A percentile compares a stretch with the other conserved stretches of the same genome.
Evolutionary conservation across 1,140 invertebrate genomes (phyloP).

Genomic region (Cepaea nemoralis): DNA sequence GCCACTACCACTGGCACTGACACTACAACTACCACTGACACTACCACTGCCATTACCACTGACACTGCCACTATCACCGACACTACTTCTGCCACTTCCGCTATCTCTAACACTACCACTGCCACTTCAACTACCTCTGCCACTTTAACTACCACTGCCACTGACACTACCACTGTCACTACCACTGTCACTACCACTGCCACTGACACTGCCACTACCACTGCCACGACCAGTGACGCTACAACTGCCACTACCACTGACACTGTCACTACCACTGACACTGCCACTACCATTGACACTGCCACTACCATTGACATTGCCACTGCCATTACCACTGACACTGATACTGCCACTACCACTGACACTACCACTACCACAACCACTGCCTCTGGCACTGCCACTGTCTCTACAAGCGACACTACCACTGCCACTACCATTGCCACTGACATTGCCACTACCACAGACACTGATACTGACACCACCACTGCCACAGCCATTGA

Average conservation of each 20-base stretch:
- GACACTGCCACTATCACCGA: too few species aligned
- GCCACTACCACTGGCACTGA: neutral
- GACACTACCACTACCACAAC: too few species aligned
- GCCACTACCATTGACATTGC: too few species aligned
- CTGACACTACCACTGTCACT: constrained; percentile 1
- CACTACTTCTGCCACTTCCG: too few species aligned
- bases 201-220: constrained; percentile 3
- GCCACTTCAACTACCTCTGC: too few species aligned
- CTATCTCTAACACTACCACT: too few species aligned
- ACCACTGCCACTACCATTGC: neutral
- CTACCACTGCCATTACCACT: constrained; percentile 8
- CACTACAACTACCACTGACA: neutral
- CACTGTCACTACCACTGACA: constrained; percentile 2
- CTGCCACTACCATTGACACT: constrained; percentile 8
- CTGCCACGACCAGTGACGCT: neutral
- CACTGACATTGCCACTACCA: too few species aligned
- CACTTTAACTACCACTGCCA: neutral
- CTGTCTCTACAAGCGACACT: neutral
- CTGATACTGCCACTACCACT: constrained; percentile 1
- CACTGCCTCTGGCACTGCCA: neutral
- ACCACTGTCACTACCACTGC: constrained; percentile 8
- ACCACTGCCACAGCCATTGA: too few species aligned
- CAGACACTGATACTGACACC: too few species aligned
- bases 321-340: neutral
- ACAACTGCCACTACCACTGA: neutral